Base-by-base conservation (phyloP, 2,888 invertebrate species). In the Trichogramma dendrolimi region DNA sequence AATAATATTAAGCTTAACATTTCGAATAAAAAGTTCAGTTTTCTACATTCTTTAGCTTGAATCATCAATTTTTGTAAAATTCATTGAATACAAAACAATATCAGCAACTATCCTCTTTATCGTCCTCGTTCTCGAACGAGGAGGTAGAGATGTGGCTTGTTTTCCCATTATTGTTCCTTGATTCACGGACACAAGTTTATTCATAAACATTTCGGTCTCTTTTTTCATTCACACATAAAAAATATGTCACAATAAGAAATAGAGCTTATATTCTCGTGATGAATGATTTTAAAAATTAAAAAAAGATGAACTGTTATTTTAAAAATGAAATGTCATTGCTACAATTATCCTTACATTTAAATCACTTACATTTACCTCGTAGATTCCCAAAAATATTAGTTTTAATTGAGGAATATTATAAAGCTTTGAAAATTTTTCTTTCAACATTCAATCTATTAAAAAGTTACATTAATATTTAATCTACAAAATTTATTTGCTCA, bases 61-160 rank as follows among this genome's bases (percentile, higher is more conserved):
- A 48, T 66, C 49, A 62, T 66, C 64, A 60, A 66, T 62, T 60
- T 55, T 66, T 62, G 62, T 62, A 62, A 66, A 58, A 61, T 55
- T 62, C 59, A 66, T 64, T 64, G 64, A 66, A 64, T 62, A 64
- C 64, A 66, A 64, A 66, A 64, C 62, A 64, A 64, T 55, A 55
- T 64, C 64, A 62, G 66, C 62, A 66, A 64, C 68, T 65, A 64
- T 67, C 69, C 71, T 71, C 70, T 68, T 62, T 68, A 66, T 67
- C 71, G 67, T 66, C 71, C 71, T 71, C 71, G 69, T 70, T 64
- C 62, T 63, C 65, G 58, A 65, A 68, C 69, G 69, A 69, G 71
- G 68, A 68, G 69, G 70, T 57, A 68, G 70, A 71, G 63, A 64
- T 47, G 66, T 63, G 55, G 64, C 66, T 62, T 60, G 62, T 66